A percentile compares a stretch with the other conserved stretches of the same genome.
These are phyloP conservation scores for Cantharis nigra DNA, from an alignment of 2,888 invertebrate genomes.

Conservation along the genomic window DNA sequence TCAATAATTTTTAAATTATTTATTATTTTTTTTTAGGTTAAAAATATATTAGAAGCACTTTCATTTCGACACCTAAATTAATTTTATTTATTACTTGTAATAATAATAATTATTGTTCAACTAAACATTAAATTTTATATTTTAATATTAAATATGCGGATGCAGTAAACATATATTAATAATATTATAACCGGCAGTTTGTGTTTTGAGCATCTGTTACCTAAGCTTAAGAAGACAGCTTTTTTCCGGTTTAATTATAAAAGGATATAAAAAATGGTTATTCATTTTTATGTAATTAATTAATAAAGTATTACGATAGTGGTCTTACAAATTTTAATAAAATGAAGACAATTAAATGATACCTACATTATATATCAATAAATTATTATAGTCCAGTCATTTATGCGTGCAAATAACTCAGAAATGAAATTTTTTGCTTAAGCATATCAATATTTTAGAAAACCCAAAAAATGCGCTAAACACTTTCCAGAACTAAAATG, in stretches of 20 bases:
- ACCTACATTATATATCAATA: too few species aligned
- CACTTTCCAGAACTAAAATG: too few species aligned
- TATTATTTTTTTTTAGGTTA: not conserved
- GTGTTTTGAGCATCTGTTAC: conserved; percentile 24
- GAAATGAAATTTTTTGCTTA: too few species aligned
- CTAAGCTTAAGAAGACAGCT: conserved; percentile 13
- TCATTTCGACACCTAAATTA: conserved; percentile 12
- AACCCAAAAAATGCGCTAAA: too few species aligned
- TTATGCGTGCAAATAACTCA: too few species aligned
- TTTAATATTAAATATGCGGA: conserved; percentile 12
- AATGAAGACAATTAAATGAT: not conserved
- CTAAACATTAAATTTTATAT: not conserved
- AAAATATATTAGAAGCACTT: not conserved
- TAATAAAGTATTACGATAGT: not conserved
- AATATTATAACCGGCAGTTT: conserved; percentile 26
- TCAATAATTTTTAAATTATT: not conserved
- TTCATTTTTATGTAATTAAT: conserved; percentile 20
- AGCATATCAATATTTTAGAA: too few species aligned
- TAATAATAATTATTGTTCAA: not conserved
- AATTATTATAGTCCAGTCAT: too few species aligned
- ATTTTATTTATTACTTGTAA: conserved; percentile 14
- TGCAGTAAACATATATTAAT: conserved; percentile 32
- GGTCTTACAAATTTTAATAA: not conserved
- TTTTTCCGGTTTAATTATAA: conserved; percentile 28
- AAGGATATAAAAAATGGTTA: conserved; percentile 22